A percentile compares a stretch with the other conserved stretches of the same genome.
These are phyloP conservation scores for Thymelicus sylvestris DNA, from an alignment of 2,888 invertebrate species.

Conservation along the genomic window DNA sequence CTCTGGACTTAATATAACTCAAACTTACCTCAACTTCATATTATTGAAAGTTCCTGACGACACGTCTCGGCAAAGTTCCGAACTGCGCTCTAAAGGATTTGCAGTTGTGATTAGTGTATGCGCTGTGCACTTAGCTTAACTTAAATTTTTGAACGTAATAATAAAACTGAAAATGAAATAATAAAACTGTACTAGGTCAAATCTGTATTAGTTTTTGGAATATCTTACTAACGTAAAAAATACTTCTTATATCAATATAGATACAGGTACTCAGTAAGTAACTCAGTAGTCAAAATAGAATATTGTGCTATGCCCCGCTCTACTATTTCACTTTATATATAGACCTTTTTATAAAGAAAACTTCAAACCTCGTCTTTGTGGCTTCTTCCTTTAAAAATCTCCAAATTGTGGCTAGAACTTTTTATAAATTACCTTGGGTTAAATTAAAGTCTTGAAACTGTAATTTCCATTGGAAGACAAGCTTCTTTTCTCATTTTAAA, in stretches of 20 bases:
- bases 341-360: too few species aligned
- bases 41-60: constrained; percentile 16
- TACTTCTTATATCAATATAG: too few species aligned
- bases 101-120: constrained; percentile 29
- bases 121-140: constrained; percentile 17
- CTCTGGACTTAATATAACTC: constrained; percentile 5
- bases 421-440: constrained; percentile 4
- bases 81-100: constrained; percentile 31
- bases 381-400: too few species aligned
- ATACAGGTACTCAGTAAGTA: too few species aligned
- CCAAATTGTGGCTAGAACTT: neutral
- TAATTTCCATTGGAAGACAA: constrained; percentile 34
- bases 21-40: constrained; percentile 3
- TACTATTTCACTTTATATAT: too few species aligned
- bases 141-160: neutral
- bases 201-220: neutral
- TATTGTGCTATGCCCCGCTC: too few species aligned
- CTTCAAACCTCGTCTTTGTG: too few species aligned
- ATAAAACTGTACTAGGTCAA: neutral
- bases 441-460: constrained; percentile 25
- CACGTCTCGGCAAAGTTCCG: constrained; percentile 8
- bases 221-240: neutral
- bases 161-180: neutral
- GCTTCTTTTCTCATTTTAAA: constrained; percentile 34
- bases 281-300: too few species aligned